Evolutionary conservation across 2,888 invertebrate genomes (phyloP).

Genomic region (Epirrita christyi): DNA sequence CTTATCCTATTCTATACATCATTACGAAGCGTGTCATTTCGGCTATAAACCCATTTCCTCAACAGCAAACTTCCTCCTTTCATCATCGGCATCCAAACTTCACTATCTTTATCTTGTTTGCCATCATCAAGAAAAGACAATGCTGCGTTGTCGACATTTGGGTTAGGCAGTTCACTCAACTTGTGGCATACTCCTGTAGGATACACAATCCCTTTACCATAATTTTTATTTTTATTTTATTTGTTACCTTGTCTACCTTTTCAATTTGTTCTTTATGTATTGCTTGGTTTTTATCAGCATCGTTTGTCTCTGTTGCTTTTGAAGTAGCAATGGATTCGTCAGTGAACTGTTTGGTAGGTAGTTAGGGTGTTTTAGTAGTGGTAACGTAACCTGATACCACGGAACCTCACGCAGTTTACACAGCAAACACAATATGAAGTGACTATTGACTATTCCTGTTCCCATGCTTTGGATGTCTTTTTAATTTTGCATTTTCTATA

Average conservation of each 20-base stretch:
- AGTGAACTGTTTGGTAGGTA: constrained; percentile 17
- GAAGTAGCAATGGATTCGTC: constrained; percentile 44
- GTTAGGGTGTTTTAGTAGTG: constrained; percentile 42
- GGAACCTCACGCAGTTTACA: constrained; percentile 78
- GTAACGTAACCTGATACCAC: constrained; percentile 70
- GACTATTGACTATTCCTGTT: constrained; percentile 83
- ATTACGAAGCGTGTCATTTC: constrained; percentile 19
- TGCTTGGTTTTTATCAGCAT: constrained; percentile 35
- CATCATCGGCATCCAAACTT: constrained; percentile 43
- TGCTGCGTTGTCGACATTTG: constrained; percentile 72
- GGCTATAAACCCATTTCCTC: constrained; percentile 33
- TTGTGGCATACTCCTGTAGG: constrained; percentile 71
- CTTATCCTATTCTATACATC: not conserved
- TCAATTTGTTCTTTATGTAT: constrained; percentile 43
- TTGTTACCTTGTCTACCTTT: constrained; percentile 18
- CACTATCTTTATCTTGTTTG: constrained; percentile 61
- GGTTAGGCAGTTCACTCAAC: constrained; percentile 81
- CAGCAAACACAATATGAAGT: constrained; percentile 82
- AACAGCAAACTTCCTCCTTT: constrained; percentile 38
- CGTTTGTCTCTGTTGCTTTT: not conserved
- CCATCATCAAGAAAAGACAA: constrained; percentile 71
- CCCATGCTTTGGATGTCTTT: constrained; percentile 68
- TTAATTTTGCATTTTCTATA: constrained; percentile 77
- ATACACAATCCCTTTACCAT: constrained; percentile 63
- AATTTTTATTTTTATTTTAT: constrained; percentile 42